phyloP scores from a whole-genome alignment of 2,888 invertebrate species.

The Pammene fasciana region DNA sequence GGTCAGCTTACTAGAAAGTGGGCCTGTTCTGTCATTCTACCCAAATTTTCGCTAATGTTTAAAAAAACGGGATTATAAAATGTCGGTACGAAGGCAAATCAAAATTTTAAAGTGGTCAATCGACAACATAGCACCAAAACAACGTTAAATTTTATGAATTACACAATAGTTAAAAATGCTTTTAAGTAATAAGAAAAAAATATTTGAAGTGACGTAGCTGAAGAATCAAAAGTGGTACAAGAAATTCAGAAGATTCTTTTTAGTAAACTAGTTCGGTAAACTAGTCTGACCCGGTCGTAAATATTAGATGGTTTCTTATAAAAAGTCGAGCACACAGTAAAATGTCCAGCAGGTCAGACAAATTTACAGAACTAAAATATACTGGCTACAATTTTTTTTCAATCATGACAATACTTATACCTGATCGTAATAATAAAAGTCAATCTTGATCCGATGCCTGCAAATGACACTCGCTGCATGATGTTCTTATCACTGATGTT shows the following conservation, averaged over 20 bases:
- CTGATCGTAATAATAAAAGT: constrained; percentile 8
- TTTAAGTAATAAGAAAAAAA: background rate
- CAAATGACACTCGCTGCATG: background rate
- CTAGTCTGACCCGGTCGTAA: constrained; percentile 9
- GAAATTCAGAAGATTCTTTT: background rate
- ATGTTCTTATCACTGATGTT: background rate
- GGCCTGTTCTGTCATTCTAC: background rate
- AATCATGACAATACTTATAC: background rate
- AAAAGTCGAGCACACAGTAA: background rate
- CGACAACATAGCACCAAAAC: background rate
- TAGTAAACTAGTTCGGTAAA: constrained; percentile 5
- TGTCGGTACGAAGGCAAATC: background rate
- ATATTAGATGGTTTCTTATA: background rate
- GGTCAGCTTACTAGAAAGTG: constrained; percentile 15
- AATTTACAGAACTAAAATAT: background rate
- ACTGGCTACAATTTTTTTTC: background rate
- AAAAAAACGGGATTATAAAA: background rate
- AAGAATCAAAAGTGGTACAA: background rate
- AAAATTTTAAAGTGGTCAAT: background rate
- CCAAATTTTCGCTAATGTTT: constrained; percentile 1
- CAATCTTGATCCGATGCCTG: constrained; percentile 2
- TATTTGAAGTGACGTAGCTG: background rate
- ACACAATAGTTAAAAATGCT: no score
- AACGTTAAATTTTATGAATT: background rate
- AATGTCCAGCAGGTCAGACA: constrained; percentile 1